Base-by-base conservation (phyloP, 2,888 invertebrate species). In the Leptinotarsa tumamoca region DNA sequence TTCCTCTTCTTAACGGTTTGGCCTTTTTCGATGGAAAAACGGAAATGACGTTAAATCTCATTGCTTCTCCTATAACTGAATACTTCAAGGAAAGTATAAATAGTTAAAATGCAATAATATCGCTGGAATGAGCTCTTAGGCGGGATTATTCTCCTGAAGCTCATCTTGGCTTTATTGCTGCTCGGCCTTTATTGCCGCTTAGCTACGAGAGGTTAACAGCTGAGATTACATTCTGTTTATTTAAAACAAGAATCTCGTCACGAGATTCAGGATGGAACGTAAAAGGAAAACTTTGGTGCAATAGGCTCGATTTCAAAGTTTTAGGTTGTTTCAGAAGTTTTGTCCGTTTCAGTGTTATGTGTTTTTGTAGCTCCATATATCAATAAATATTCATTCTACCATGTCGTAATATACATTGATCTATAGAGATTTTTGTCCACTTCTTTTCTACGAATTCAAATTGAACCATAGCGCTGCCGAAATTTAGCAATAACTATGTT, bases 31-130 rank as follows among this genome's bases (percentile, higher is more conserved):
- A 23, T 63, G 58, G n/a, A 72, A 71, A 74, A 68, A 67, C 73
- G 78, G 78, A 79, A 79, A 79, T 74, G 76, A 72, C 71, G 54
- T 74, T 66, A 71, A 71, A 68, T 76, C 71, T 71, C 74, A 77
- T 75, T 71, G 74, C 63, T 54, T 58, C 67, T 56, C 72, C 68
- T 71, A 76, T 77, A 68, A 74, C 73, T 74, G 72, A 72, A 69
- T 76, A 75, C 73, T 77, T 73, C 58, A 23, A 70, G 67, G 56
- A 58, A 68, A 56, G 72, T 58, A 67, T 76, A 58, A 71, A 73
- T 74, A 76, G 76, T 76, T 68, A 76, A 66, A 76, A 76, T 67
- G 73, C 70, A 72, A 73, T 76, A 67, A 73, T 76, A 73, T 63
- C 63, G 56, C 18, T 51, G 51, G 50, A 70, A 70, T 70, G 70